phyloP scores from a whole-genome alignment of 2,797 vertebrate genomes.

The Acanthornis magna region DNA sequence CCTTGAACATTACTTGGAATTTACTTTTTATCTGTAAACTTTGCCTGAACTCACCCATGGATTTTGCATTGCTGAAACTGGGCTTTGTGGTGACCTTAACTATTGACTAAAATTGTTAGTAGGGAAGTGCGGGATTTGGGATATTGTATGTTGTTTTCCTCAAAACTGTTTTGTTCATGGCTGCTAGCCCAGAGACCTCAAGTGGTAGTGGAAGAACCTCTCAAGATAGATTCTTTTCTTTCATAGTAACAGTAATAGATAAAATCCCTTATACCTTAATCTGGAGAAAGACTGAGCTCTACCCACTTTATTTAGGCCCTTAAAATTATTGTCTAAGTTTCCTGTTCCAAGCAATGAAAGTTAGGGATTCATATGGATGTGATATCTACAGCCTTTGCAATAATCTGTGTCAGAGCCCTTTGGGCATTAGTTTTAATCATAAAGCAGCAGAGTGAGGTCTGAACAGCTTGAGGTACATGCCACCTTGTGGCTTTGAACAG shows the following conservation, averaged over 20 bases:
- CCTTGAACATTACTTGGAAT: background rate
- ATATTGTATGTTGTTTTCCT: background rate
- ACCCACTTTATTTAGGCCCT: background rate
- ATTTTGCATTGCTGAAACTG: background rate
- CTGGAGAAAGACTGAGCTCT: background rate
- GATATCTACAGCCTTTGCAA: background rate
- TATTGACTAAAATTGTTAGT: background rate
- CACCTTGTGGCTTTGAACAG: slow-evolving; percentile 28
- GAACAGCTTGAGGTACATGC: background rate
- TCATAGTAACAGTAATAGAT: background rate
- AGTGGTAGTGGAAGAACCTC: background rate
- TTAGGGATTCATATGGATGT: background rate
- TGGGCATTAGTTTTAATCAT: background rate
- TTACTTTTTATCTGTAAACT: background rate
- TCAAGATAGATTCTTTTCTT: background rate
- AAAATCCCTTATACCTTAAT: background rate
- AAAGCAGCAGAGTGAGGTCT: background rate
- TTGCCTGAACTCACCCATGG: background rate
- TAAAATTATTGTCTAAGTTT: background rate
- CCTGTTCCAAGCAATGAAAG: background rate
- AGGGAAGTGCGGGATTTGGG: accelerated
- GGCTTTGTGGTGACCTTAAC: background rate
- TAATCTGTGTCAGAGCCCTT: background rate
- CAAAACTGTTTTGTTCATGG: background rate
- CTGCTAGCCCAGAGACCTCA: background rate